These are phyloP conservation scores for Xestia ashworthii DNA, from an alignment of 2,888 invertebrate species.

Conservation along the genomic window DNA sequence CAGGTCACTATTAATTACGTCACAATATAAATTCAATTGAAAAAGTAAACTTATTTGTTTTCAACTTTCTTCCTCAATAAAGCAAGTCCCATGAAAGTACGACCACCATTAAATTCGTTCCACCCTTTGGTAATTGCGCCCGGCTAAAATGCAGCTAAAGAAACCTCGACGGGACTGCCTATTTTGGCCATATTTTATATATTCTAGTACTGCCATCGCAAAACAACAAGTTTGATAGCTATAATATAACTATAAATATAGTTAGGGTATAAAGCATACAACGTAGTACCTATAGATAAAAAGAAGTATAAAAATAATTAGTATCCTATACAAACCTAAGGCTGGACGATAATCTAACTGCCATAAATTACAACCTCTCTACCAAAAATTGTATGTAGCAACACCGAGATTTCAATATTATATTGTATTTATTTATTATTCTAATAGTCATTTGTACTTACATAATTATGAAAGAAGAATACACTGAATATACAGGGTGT, in stretches of 20 bases:
- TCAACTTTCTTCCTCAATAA: neutral
- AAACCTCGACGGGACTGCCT: neutral
- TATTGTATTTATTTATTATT: constrained; percentile 2
- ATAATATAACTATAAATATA: too few relatives aligned
- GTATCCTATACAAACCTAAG: constrained; percentile 3
- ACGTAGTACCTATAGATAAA: neutral
- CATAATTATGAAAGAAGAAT: constrained; percentile 10
- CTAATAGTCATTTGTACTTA: constrained; percentile 8
- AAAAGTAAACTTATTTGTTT: too few relatives aligned
- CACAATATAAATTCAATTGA: neutral
- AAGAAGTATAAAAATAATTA: neutral
- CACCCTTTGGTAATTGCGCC: neutral
- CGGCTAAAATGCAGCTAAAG: neutral
- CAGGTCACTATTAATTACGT: neutral
- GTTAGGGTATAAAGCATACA: neutral
- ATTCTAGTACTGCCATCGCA: neutral
- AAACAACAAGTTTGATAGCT: constrained; percentile 5
- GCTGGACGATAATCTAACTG: constrained; percentile 9
- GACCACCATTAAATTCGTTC: neutral
- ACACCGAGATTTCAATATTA: constrained; percentile 17
- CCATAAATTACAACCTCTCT: constrained; percentile 6
- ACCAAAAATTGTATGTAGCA: neutral
- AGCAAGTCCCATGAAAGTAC: neutral
- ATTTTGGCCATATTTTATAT: neutral
- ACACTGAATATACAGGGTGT: neutral